Evolutionary conservation across 2,113 vertebrate genomes (phyloP).

Genomic region (Gymnocephalus cernua): DNA sequence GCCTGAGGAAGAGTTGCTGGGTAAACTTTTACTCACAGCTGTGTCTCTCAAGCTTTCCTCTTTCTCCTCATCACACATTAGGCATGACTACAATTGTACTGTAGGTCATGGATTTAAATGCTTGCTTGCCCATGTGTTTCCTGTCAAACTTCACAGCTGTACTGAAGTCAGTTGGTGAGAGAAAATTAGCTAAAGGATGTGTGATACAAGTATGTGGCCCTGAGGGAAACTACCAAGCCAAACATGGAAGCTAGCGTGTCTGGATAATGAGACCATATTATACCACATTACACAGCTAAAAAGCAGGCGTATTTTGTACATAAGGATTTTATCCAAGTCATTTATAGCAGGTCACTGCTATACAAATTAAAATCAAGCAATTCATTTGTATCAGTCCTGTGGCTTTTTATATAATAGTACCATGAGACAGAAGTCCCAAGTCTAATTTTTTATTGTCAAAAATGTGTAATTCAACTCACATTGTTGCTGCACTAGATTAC

Average conservation of each 20-base stretch:
- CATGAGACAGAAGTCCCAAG: neutral
- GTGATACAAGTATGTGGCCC: conserved; percentile 14
- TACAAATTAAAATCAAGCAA: conserved; percentile 10
- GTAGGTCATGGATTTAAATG: conserved; percentile 20
- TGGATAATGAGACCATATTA: conserved; percentile 45
- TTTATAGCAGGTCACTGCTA: conserved; percentile 1
- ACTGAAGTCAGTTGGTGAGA: conserved; percentile 50
- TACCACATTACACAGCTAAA: conserved; percentile 15
- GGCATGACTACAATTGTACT: conserved; percentile 22
- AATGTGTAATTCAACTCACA: neutral
- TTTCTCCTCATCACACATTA: conserved; percentile 49
- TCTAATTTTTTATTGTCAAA: neutral
- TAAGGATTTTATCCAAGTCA: neutral
- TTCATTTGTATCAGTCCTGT: neutral
- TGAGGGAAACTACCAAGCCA: conserved; percentile 22
- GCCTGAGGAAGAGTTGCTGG: conserved; percentile 29
- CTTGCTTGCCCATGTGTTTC: conserved; percentile 28
- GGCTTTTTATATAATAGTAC: neutral
- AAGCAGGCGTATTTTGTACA: conserved; percentile 12
- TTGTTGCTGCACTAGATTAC: neutral
- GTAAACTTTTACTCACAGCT: conserved; percentile 59
- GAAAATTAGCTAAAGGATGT: conserved; percentile 25
- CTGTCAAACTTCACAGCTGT: conserved; percentile 40
- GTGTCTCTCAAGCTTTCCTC: conserved; percentile 37
- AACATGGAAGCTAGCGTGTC: conserved; percentile 20